Base-by-base conservation (phyloP, 2,113 vertebrate species). In the Uria aalge region DNA sequence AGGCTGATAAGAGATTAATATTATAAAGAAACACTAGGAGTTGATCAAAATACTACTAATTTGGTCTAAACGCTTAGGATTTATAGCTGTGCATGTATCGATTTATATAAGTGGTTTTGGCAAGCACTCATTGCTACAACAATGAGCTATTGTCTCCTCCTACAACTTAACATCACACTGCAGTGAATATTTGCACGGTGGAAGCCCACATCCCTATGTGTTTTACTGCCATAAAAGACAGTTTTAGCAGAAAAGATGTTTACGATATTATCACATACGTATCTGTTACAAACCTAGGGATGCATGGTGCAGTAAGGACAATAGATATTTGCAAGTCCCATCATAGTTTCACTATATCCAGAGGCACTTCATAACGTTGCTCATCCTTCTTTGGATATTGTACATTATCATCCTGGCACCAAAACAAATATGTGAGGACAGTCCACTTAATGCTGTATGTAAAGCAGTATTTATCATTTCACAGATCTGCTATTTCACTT, bases 21-120 rank as follows among this genome's bases (percentile, higher is more conserved):
- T 38, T 73, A 34, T 6, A 62, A 73, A 69, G 55, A 91, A 84
- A 43, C 36, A 62, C 60, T 2, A 76, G 32, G 40, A 75, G 24
- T 59, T 74, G 67, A 79, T 76, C 57, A 83, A 93, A 91, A 73
- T 26, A 6, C 16, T 47, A 68, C 57, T 66, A 41, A 45, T 77
- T 56, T 27, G 26, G 38, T 71, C 8, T 59, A 90, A 92, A 66
- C 15, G 36, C 85, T 84, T 59, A 10, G n/a, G 83, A 84, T 91
- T 96, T 96, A 88, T 23, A 94, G 66, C 38, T 90, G 12, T 47
- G 73, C 27, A 24, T 16, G 48, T n/a, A 59, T 17, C 22, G 40
- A 96, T 92, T 93, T 90, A 62, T 14, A 4, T 22, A 88, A 89
- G 36, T 52, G 36, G 18, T 85, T 97, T 92, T 96, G 88, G 86